Conservation (phyloP, 2,888 invertebrate species). For the Phlogophora meticulosa region DNA sequence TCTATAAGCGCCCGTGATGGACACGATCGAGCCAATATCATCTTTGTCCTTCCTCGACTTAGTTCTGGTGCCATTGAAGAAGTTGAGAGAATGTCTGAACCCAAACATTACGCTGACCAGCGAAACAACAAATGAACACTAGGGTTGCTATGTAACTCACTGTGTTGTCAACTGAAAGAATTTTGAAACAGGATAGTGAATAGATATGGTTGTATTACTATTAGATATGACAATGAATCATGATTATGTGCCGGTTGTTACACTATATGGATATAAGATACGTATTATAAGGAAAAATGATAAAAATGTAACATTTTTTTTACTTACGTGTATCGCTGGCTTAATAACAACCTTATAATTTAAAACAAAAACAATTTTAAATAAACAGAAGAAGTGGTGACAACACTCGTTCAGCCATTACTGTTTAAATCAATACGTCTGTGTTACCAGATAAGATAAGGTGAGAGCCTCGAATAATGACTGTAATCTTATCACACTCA, state of each 20-base stretch:
- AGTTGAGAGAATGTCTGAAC: slow-evolving; percentile 80
- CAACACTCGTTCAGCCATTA: slow-evolving; percentile 74
- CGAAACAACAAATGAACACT: slow-evolving; percentile 66
- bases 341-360: slow-evolving; percentile 59
- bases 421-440: slow-evolving; percentile 81
- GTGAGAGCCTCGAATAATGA: slow-evolving; percentile 75
- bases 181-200: slow-evolving; percentile 10
- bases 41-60: slow-evolving; percentile 64
- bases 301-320: not conserved
- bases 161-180: slow-evolving; percentile 66
- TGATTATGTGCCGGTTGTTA: not conserved
- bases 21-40: slow-evolving; percentile 68
- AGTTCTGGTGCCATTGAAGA: slow-evolving; percentile 65
- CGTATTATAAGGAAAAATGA: not conserved
- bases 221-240: slow-evolving; percentile 45
- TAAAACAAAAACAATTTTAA: slow-evolving; percentile 59
- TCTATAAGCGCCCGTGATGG: slow-evolving; percentile 81
- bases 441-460: slow-evolving; percentile 82
- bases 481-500: slow-evolving; percentile 82
- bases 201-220: slow-evolving; percentile 13
- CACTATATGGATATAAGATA: not conserved
- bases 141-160: slow-evolving; percentile 66
- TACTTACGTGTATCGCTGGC: slow-evolving; percentile 64
- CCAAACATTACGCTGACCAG: slow-evolving; percentile 75
- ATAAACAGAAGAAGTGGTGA: slow-evolving; percentile 71